Base-by-base conservation (phyloP, 2,797 vertebrate genomes). In the Dicrostonyx torquatus region DNA sequence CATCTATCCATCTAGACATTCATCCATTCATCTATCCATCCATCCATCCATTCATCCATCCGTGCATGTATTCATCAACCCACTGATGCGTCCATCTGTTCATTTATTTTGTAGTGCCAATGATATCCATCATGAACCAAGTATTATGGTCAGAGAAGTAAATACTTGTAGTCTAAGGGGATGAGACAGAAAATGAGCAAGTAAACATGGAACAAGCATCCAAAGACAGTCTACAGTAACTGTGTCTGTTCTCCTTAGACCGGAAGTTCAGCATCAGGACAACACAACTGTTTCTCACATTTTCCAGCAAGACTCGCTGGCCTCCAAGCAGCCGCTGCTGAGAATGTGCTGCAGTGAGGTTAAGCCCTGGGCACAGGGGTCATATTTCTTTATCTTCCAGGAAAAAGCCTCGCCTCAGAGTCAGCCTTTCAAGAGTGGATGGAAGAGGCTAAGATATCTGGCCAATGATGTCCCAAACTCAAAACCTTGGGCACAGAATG, bases 111-210 rank as follows among this genome's bases (percentile, higher is more conserved):
- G 0, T 11, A 64, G 75, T 53, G 34, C 15, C 73, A 45, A 0
- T 72, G 89, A 73, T 90, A 91, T 60, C 68, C 43, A 76, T 29
- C 20, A 29, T 86, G 37, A 90, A 22, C 43, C 53, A 95, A 83
- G 43, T 5, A 92, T 20, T 40, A 40, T 9, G 31, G n/a, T 70
- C 43, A 72, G n/a, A 73, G 31, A 34, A 50, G 24, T 78, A 83
- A 55, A 53, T 43, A 45, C 7, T 34, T 45, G 20, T 0, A 94
- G 84, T 29, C 6, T 22, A 45, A 53, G 29, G 11, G 15, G 26
- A 13, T 62, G 45, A 73, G 82, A 64, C 8, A 94, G 45, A 85
- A 72, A 58, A 58, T 0, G 5, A 88, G 3, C 3, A 58, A 87
- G 50, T 45, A 64, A 70, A 95, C 18, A 3, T 9, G 37, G 34